A percentile compares a stretch with the other conserved stretches of the same genome.
Evolutionary conservation across 2,888 invertebrate genomes (phyloP).

Genomic region (Agriopis marginaria): DNA sequence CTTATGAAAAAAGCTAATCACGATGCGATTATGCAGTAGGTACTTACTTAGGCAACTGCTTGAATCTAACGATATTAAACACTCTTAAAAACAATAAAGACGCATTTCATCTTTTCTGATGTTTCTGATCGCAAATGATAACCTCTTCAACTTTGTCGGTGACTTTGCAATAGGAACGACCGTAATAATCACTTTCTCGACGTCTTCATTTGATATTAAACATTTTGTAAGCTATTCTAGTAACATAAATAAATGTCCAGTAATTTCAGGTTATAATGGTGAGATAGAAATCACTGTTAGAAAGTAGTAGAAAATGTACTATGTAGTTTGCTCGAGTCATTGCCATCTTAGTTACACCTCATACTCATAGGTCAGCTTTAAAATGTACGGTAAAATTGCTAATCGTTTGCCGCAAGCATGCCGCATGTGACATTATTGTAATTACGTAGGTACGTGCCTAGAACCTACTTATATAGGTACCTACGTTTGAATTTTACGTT

Average conservation of each 20-base stretch:
- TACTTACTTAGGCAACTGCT: not conserved
- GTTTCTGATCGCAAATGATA: conserved; percentile 33
- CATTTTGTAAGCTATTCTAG: conserved; percentile 35
- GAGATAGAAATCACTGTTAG: conserved; percentile 33
- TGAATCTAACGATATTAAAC: not conserved
- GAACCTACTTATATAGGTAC: not conserved
- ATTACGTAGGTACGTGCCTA: too few species aligned
- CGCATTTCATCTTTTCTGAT: conserved; percentile 8
- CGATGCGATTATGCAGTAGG: too few species aligned
- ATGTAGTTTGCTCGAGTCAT: conserved; percentile 31
- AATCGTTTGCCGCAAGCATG: not conserved
- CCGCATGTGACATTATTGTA: not conserved
- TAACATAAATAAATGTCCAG: conserved; percentile 21
- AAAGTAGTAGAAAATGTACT: conserved; percentile 29
- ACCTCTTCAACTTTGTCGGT: conserved; percentile 36
- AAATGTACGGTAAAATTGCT: not conserved
- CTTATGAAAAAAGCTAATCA: too few species aligned
- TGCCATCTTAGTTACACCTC: conserved; percentile 10
- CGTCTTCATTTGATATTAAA: conserved; percentile 27
- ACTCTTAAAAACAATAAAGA: conserved; percentile 2
- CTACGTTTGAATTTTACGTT: too few species aligned
- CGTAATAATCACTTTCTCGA: conserved; percentile 33
- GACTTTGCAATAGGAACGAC: conserved; percentile 38
- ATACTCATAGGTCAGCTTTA: conserved; percentile 9
- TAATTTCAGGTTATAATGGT: conserved; percentile 26